These are phyloP conservation scores for Rhabdomys pumilio DNA, from an alignment of 2,797 vertebrate species.

Conservation along the genomic window DNA sequence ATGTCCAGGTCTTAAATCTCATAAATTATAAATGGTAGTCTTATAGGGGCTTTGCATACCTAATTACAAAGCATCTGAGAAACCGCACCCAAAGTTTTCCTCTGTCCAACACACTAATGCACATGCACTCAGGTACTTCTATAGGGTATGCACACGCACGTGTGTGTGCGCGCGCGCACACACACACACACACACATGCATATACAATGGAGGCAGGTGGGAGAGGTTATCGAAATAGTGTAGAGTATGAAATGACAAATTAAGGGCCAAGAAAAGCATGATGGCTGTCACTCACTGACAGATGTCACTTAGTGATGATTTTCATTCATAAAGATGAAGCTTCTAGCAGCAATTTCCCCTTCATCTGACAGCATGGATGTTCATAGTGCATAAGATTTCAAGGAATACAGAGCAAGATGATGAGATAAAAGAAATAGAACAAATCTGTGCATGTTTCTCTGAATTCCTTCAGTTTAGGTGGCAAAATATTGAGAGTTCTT, in stretches of 20 bases:
- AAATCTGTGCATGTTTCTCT: neutral
- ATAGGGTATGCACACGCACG: too few species aligned
- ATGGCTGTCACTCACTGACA: neutral
- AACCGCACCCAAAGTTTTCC: too few species aligned
- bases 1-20: neutral
- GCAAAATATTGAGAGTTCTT: slow-evolving; percentile 1
- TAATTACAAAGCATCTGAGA: neutral
- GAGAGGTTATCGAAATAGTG: neutral
- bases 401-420: neutral
- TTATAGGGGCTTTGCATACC: neutral
- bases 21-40: neutral
- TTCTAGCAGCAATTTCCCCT: slow-evolving; percentile 8
- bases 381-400: neutral
- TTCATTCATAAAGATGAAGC: neutral
- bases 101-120: too few species aligned
- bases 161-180: too few species aligned
- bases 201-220: neutral
- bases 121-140: too few species aligned
- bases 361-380: too few species aligned
- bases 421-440: neutral
- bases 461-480: neutral
- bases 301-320: neutral
- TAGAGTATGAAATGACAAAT: neutral
- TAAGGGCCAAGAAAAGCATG: neutral
- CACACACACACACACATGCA: neutral